Base-by-base conservation (phyloP, 2,888 invertebrate genomes). In the Drosophila histrio region DNA sequence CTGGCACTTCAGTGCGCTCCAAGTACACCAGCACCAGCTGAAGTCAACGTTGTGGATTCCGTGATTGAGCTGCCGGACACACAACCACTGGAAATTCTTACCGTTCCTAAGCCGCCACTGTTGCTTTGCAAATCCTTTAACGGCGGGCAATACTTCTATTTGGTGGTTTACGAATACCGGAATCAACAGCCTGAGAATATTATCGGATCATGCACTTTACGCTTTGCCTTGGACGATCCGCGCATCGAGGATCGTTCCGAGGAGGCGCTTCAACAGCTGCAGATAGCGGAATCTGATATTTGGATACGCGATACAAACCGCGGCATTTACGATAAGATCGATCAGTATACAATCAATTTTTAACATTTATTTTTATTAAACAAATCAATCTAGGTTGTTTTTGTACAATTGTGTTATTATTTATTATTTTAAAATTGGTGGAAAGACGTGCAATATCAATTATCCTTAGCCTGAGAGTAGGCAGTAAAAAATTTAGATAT, bases 171-270 rank as follows among this genome's bases (percentile, higher is more conserved):
- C 17, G 66, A 70, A 9, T 73, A 70, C 36, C 53, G 69, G 44
- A 46, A 62, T 0, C 13, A 30, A 1, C 2, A 36, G 8, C 2
- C 17, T 0, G 38, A 54, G 4, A 41, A 7, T 0, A 70, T 73
- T 44, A 36, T 34, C 2, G 88, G 88, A 11, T 70, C 61, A 2
- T 75, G 69, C 36, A 72, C 50, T 0, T n/a, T 80, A 2, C 80
- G 76, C 7, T 72, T 86, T 3, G 3, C 39, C 1, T 2, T 39
- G 0, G 15, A 63, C 7, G 79, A 83, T 39, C 9, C 46, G 1
- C 72, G 86, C 0, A 26, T 86, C 1, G 7, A 32, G 28, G 77
- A 83, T 54, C 46, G 54, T 7, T 62, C 75, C 0, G n/a, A 54
- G 6, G 17, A 54, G 4, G 24, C 77, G 3, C 60, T 86, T 5